Evolutionary conservation across 2,888 invertebrate species (phyloP).

Genomic region (Dasysyrphus albostriatus): DNA sequence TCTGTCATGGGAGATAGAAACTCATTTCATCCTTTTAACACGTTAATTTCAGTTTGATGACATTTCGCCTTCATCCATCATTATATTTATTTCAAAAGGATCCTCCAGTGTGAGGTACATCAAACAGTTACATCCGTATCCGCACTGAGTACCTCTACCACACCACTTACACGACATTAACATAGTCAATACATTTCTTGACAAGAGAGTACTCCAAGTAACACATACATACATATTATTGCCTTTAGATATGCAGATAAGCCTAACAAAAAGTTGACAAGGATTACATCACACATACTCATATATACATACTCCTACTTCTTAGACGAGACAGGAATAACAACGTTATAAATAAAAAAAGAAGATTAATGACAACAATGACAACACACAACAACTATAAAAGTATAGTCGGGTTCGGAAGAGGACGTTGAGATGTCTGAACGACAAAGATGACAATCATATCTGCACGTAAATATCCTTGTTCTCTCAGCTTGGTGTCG

Average conservation of each 20-base stretch:
- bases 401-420: neutral
- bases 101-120: neutral
- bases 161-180: conserved; percentile 56
- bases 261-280: conserved; percentile 61
- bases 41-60: conserved; percentile 37
- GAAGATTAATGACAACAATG: conserved; percentile 74
- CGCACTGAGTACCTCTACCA: conserved; percentile 9
- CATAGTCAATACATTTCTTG: conserved; percentile 68
- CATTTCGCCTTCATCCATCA: conserved; percentile 45
- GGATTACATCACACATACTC: conserved; percentile 20
- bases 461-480: conserved; percentile 13
- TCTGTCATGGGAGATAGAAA: conserved; percentile 7
- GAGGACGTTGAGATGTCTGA: conserved; percentile 39
- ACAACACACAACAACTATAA: conserved; percentile 43
- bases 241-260: conserved; percentile 57
- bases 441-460: conserved; percentile 65
- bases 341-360: conserved; percentile 8
- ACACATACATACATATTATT: neutral
- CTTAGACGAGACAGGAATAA: conserved; percentile 47
- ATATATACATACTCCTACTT: conserved; percentile 23
- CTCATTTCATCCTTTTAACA: neutral
- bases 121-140: conserved; percentile 25
- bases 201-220: conserved; percentile 58
- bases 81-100: conserved; percentile 40
- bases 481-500: conserved; percentile 50